phyloP scores from a whole-genome alignment of 2,113 vertebrate species.

The Syngnathoides biaculeatus region DNA sequence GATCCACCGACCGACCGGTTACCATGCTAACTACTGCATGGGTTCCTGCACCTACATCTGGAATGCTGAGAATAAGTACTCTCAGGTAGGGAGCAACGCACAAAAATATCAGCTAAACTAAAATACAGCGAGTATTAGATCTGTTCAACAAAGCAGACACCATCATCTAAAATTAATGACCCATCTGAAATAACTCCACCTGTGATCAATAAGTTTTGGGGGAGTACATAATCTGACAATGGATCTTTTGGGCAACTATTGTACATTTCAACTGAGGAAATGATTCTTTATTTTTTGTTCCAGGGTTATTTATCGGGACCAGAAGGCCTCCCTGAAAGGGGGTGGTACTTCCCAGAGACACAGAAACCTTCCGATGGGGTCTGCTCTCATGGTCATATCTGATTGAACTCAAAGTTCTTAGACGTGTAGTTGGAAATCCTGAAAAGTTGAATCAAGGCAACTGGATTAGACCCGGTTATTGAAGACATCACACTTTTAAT shows the following conservation, averaged over 20 bases:
- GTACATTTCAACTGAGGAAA: too few relatives aligned
- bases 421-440: background rate
- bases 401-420: background rate
- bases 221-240: background rate
- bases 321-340: background rate
- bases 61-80: slow-evolving; percentile 88
- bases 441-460: background rate
- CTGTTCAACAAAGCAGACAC: background rate
- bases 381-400: too few relatives aligned
- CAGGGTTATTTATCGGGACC: background rate
- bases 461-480: background rate
- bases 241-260: too few relatives aligned
- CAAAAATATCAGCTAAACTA: background rate
- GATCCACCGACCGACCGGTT: slow-evolving; percentile 87
- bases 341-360: background rate
- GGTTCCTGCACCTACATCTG: slow-evolving; percentile 89
- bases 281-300: too few relatives aligned
- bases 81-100: slow-evolving; percentile 70
- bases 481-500: background rate
- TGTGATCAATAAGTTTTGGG: background rate
- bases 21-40: slow-evolving; percentile 88
- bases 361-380: background rate
- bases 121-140: background rate
- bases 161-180: background rate
- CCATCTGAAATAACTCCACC: background rate